A percentile compares a stretch with the other conserved stretches of the same genome.
Evolutionary conservation across 2,888 invertebrate genomes (phyloP).

Genomic region (Agelastica alni): DNA sequence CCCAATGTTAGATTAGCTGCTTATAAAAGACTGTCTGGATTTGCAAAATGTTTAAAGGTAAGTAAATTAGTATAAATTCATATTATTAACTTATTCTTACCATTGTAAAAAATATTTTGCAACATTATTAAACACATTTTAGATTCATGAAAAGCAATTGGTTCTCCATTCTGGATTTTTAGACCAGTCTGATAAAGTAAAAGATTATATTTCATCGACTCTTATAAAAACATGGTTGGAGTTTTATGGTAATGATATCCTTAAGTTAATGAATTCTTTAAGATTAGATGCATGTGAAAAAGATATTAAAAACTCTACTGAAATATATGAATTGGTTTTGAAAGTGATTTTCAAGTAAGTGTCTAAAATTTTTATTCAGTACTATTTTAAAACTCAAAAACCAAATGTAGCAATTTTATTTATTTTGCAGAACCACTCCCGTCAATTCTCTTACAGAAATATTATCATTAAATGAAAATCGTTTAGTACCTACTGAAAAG

Average conservation of each 20-base stretch:
- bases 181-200: constrained; percentile 62
- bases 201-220: constrained; percentile 55
- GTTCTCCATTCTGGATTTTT: constrained; percentile 67
- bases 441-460: constrained; percentile 8
- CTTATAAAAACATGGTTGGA: constrained; percentile 78
- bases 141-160: constrained; percentile 66
- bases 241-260: constrained; percentile 70
- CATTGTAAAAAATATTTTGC: too few relatives aligned
- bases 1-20: constrained; percentile 71
- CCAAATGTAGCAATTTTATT: too few relatives aligned
- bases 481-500: constrained; percentile 59
- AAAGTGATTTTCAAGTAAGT: constrained; percentile 62
- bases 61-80: constrained; percentile 22
- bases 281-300: constrained; percentile 71
- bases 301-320: constrained; percentile 65
- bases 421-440: too few relatives aligned
- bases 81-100: too few relatives aligned
- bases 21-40: constrained; percentile 49
- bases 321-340: constrained; percentile 61
- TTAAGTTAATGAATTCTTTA: constrained; percentile 73
- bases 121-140: too few relatives aligned
- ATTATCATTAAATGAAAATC: constrained; percentile 41
- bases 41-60: constrained; percentile 41
- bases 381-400: too few relatives aligned
- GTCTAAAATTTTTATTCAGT: too few relatives aligned